Evolutionary conservation across 2,113 vertebrate species (phyloP).

Genomic region (Stegastes partitus): DNA sequence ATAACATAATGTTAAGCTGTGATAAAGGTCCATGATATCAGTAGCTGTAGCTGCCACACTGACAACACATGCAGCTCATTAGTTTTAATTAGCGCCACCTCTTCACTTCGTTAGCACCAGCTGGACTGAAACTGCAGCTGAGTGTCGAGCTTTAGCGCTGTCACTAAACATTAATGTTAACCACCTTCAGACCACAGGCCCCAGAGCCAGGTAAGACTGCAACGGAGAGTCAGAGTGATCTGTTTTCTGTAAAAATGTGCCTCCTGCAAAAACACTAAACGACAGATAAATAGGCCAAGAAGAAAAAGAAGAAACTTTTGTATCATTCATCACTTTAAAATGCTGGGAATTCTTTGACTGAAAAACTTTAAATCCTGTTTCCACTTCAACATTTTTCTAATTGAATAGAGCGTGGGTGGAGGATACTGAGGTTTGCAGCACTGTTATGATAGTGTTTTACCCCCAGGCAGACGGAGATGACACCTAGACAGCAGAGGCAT

Average conservation of each 20-base stretch:
- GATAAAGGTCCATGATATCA: neutral
- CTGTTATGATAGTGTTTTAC: slow-evolving; percentile 5
- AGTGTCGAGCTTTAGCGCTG: neutral
- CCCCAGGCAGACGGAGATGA: neutral
- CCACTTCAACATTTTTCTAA: slow-evolving; percentile 8
- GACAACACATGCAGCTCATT: slow-evolving; percentile 18
- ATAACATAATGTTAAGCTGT: neutral
- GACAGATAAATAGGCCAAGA: too few species aligned
- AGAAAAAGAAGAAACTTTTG: neutral
- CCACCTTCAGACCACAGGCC: neutral
- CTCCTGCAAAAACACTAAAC: too few species aligned
- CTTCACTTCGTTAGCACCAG: slow-evolving; percentile 17
- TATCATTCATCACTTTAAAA: neutral
- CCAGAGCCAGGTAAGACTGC: neutral
- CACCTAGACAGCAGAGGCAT: slow-evolving; percentile 9
- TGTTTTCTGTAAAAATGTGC: too few species aligned
- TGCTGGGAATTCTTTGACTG: neutral
- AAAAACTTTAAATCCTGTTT: neutral
- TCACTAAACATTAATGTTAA: neutral
- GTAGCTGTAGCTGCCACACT: neutral
- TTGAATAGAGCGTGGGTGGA: slow-evolving; percentile 11
- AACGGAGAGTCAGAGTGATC: too few species aligned
- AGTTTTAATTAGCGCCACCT: slow-evolving; percentile 22
- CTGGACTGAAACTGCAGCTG: slow-evolving; percentile 16
- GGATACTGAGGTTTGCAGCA: slow-evolving; percentile 1